Conservation (phyloP, 2,888 invertebrate genomes). For the Heliconius erato region DNA sequence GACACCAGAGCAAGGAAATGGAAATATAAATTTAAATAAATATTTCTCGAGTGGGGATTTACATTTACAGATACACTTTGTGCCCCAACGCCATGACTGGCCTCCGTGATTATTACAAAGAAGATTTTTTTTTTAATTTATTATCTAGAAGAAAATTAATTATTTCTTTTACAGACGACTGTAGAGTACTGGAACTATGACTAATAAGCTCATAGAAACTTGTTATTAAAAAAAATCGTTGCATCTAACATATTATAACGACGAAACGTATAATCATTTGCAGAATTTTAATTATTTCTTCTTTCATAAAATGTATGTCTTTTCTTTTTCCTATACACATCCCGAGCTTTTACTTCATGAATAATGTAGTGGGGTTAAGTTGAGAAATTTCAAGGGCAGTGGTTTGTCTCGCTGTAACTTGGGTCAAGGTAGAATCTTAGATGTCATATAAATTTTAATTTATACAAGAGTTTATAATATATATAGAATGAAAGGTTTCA, state of each 20-base stretch:
- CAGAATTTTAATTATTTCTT: neutral
- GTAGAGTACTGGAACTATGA: neutral
- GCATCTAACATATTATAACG: no score
- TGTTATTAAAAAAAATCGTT: neutral
- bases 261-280: no score
- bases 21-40: no score
- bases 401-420: slow-evolving; percentile 3
- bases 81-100: no score
- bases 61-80: no score
- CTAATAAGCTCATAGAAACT: neutral
- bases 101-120: no score
- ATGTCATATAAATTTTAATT: neutral
- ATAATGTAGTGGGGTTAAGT: slow-evolving; percentile 8
- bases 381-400: slow-evolving; percentile 16
- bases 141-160: neutral
- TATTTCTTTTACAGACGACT: neutral
- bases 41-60: no score
- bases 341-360: neutral
- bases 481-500: neutral
- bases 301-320: slow-evolving; percentile 2
- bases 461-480: neutral
- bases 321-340: neutral
- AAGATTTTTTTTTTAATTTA: no score
- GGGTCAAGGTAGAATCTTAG: slow-evolving; percentile 12
- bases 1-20: no score